Conservation (phyloP, 2,113 vertebrate genomes). For the Glareola pratincola region DNA sequence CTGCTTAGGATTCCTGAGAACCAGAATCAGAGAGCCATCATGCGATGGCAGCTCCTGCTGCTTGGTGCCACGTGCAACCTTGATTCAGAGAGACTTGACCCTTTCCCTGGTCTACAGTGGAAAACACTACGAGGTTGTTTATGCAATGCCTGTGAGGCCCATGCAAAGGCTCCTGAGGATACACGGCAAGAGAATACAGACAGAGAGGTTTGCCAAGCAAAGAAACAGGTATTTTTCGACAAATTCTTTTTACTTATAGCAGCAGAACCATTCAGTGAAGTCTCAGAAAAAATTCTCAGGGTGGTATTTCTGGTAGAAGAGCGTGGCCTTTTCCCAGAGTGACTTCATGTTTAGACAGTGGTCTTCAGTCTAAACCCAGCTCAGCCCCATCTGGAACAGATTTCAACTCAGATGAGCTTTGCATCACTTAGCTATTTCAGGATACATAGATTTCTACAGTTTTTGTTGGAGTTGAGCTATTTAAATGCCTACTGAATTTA, state of each 20-base stretch:
- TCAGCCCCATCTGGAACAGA: neutral
- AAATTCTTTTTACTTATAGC: neutral
- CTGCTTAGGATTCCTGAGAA: neutral
- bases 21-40: neutral
- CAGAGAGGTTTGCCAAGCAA: neutral
- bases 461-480: neutral
- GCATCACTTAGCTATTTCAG: neutral
- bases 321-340: neutral
- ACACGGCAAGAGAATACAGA: neutral
- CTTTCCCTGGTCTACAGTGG: neutral
- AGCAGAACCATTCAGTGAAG: neutral
- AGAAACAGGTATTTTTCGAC: neutral
- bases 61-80: neutral
- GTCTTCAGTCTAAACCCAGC: neutral
- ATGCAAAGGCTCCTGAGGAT: neutral
- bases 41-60: rapidly evolving
- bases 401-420: neutral
- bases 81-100: neutral
- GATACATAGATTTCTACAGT: neutral
- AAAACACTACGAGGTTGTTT: neutral
- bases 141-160: neutral
- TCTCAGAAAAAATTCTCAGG: neutral
- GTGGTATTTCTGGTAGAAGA: neutral
- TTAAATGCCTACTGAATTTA: neutral
- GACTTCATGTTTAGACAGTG: neutral